These are phyloP conservation scores for Eudorcas thomsonii DNA, from an alignment of 2,113 vertebrate genomes.

Conservation along the genomic window DNA sequence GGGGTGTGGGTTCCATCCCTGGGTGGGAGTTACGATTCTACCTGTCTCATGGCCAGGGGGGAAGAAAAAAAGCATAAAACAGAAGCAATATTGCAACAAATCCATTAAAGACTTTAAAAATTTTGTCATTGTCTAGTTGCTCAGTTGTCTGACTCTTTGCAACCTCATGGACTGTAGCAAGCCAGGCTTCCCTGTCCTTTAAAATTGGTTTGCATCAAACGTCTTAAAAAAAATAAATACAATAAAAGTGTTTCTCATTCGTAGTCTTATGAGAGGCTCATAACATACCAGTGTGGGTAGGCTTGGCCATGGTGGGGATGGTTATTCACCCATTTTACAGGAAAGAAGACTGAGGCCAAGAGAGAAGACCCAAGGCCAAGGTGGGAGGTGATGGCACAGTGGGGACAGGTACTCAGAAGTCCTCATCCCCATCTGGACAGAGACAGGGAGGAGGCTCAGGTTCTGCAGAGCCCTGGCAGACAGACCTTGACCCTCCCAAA, in stretches of 20 bases:
- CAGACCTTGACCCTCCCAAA: background rate
- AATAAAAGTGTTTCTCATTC: no score
- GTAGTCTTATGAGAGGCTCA: background rate
- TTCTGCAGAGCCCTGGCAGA: background rate
- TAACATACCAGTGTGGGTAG: background rate
- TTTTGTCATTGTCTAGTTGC: background rate
- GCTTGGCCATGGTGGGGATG: fast-evolving
- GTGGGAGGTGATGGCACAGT: background rate
- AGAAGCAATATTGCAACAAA: background rate
- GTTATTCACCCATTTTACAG: background rate
- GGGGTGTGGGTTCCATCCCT: background rate
- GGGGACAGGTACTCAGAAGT: background rate
- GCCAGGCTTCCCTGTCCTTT: background rate
- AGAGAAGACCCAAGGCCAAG: background rate
- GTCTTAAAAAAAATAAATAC: background rate
- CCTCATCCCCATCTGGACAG: background rate
- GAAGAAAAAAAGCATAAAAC: background rate
- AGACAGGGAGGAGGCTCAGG: background rate
- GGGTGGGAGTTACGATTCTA: background rate
- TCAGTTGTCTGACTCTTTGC: background rate
- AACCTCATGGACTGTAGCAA: background rate
- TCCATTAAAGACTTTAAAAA: background rate
- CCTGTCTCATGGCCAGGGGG: background rate
- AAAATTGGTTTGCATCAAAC: background rate
- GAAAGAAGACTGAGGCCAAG: background rate